Percentiles rank a stretch among this genome's conserved stretches.
phyloP scores from a whole-genome alignment of 1,140 invertebrate genomes.

The Oncopodura yosiiana region DNA sequence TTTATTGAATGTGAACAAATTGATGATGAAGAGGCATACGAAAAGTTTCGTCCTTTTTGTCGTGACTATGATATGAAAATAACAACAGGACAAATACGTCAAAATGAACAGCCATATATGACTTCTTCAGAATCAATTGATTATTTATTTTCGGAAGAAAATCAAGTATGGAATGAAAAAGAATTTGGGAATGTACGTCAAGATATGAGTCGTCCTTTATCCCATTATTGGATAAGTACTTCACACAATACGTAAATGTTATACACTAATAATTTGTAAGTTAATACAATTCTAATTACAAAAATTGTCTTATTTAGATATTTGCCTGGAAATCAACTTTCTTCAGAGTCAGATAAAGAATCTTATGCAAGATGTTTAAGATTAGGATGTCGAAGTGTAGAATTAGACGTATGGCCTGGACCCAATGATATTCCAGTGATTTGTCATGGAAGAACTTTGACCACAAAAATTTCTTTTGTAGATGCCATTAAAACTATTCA shows the following conservation, averaged over 20 bases:
- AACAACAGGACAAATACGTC: neutral
- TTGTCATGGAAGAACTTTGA: slow-evolving; percentile 94
- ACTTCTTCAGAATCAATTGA: slow-evolving; percentile 47
- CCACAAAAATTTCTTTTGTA: slow-evolving; percentile 88
- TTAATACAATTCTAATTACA: neutral
- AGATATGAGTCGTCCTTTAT: slow-evolving; percentile 83
- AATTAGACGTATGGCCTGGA: slow-evolving; percentile 84
- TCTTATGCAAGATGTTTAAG: slow-evolving; percentile 77
- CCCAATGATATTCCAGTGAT: slow-evolving; percentile 86
- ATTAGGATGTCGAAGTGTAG: slow-evolving; percentile 89
- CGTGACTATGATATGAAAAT: slow-evolving; percentile 50
- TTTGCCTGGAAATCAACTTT: slow-evolving; percentile 93
- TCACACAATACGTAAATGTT: slow-evolving; percentile 93
- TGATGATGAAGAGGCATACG: slow-evolving; percentile 58
- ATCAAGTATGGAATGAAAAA: slow-evolving; percentile 73
- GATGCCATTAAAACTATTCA: slow-evolving; percentile 92
- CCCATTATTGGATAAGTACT: slow-evolving; percentile 93
- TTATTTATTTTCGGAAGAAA: slow-evolving; percentile 87
- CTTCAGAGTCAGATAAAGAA: slow-evolving; percentile 88
- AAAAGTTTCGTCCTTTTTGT: slow-evolving; percentile 49
- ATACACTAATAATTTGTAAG: neutral
- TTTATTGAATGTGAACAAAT: slow-evolving; percentile 74
- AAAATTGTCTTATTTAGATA: slow-evolving; percentile 52
- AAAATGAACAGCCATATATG: neutral
- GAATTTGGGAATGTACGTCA: slow-evolving; percentile 69